Evolutionary conservation across 2,888 invertebrate species (phyloP).

Genomic region (Hirtodrosophila alboralis): DNA sequence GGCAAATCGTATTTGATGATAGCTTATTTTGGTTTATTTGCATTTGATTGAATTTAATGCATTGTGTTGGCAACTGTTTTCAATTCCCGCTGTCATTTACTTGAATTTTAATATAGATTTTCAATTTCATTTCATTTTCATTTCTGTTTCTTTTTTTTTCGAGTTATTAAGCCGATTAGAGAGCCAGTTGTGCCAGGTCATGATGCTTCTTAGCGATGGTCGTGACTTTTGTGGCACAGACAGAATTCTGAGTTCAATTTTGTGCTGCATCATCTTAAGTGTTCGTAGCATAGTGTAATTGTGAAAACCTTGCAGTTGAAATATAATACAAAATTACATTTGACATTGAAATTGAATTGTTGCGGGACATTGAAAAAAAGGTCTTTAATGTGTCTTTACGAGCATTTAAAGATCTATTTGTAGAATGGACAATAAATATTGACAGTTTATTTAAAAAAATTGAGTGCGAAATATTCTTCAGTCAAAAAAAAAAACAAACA

Average conservation of each 20-base stretch:
- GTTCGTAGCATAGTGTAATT: slow-evolving; percentile 61
- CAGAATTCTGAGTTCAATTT: too few species aligned
- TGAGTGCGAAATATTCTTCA: slow-evolving; percentile 69
- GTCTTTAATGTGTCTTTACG: slow-evolving; percentile 31
- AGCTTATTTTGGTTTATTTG: slow-evolving; percentile 65
- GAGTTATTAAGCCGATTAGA: slow-evolving; percentile 45
- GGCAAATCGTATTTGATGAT: slow-evolving; percentile 58
- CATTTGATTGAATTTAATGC: slow-evolving; percentile 60
- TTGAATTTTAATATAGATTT: slow-evolving; percentile 23
- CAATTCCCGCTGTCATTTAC: not conserved
- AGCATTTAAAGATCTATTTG: slow-evolving; percentile 48
- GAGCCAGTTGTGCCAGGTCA: slow-evolving; percentile 40
- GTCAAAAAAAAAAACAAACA: slow-evolving; percentile 32
- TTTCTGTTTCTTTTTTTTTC: too few species aligned
- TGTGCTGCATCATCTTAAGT: too few species aligned
- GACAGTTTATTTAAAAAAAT: slow-evolving; percentile 53
- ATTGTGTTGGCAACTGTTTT: slow-evolving; percentile 3
- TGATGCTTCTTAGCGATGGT: slow-evolving; percentile 23
- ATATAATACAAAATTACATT: slow-evolving; percentile 47
- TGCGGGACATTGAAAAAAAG: slow-evolving; percentile 65
- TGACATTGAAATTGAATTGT: slow-evolving; percentile 55
- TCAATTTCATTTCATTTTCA: slow-evolving; percentile 14
- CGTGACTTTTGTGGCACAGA: slow-evolving; percentile 46
- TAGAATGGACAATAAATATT: slow-evolving; percentile 69
- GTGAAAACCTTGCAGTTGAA: slow-evolving; percentile 45